phyloP scores from a whole-genome alignment of 92 coral and sea anemone genomes.

The Zoanthus sansibaricus region DNA sequence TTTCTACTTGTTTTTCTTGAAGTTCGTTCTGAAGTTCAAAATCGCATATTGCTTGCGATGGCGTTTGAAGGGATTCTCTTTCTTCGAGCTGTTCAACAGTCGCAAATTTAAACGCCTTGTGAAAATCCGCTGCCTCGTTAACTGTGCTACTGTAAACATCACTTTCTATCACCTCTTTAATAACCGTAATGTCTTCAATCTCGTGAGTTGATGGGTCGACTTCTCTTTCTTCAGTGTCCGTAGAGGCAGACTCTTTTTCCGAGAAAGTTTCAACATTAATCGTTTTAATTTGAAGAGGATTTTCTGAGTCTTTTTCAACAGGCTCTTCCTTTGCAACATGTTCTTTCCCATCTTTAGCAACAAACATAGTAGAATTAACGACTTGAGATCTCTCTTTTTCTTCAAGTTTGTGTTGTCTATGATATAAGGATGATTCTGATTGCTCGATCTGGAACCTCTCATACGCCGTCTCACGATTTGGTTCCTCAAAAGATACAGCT shows the following conservation, averaged over 20 bases:
- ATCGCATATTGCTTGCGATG: conserved; percentile 18
- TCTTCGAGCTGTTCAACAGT: conserved; percentile 6
- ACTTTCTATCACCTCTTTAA: neutral
- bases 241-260: conserved; percentile 22
- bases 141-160: conserved; percentile 5
- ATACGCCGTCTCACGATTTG: neutral
- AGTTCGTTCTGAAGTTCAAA: conserved; percentile 28
- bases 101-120: neutral
- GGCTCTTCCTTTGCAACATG: neutral
- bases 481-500: neutral
- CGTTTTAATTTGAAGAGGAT: neutral
- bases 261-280: neutral
- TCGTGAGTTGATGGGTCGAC: conserved; percentile 3
- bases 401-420: neutral
- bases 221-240: neutral
- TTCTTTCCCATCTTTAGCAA: neutral
- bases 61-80: neutral
- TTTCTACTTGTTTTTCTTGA: conserved; percentile 18
- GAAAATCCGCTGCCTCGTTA: neutral
- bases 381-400: neutral
- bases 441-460: neutral
- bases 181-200: neutral
- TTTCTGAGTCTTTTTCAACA: conserved; percentile 28
- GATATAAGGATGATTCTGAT: neutral
- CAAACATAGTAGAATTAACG: neutral